Evolutionary conservation across 2,797 vertebrate genomes (phyloP).

Genomic region (Octomys mimax): DNA sequence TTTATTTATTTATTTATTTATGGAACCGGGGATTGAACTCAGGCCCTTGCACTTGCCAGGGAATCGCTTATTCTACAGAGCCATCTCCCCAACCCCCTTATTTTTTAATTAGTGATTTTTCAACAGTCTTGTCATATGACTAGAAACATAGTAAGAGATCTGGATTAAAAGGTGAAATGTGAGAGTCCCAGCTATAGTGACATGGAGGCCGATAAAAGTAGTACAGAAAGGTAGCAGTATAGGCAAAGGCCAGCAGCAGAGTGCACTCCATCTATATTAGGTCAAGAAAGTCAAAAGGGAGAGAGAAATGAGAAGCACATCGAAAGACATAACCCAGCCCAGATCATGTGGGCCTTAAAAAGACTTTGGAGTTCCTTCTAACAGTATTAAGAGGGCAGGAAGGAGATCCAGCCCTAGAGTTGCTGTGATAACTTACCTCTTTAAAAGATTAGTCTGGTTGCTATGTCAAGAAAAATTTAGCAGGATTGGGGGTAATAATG

Average conservation of each 20-base stretch:
- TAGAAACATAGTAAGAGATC: background rate
- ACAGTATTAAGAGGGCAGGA: background rate
- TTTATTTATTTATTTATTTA: too few species aligned
- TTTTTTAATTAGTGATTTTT: background rate
- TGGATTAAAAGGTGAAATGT: background rate
- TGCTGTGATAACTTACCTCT: background rate
- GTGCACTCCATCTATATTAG: background rate
- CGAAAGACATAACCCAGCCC: too few species aligned
- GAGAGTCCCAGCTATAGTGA: background rate
- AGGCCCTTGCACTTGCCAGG: too few species aligned
- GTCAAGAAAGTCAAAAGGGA: background rate
- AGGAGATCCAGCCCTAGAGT: background rate
- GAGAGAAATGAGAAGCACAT: background rate
- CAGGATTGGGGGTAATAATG: background rate
- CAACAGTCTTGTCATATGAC: background rate
- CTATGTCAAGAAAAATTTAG: background rate
- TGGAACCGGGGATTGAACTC: too few species aligned
- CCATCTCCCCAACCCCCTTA: too few species aligned
- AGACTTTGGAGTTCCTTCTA: background rate
- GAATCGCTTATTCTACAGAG: too few species aligned
- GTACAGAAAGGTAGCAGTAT: background rate
- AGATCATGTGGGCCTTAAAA: background rate
- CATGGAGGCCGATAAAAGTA: background rate
- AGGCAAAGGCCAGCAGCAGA: background rate
- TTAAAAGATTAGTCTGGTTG: background rate